A percentile compares a stretch with the other conserved stretches of the same genome.
These are phyloP conservation scores for Bambusicola thoracicus DNA, from an alignment of 2,113 vertebrate genomes.

Conservation along the genomic window DNA sequence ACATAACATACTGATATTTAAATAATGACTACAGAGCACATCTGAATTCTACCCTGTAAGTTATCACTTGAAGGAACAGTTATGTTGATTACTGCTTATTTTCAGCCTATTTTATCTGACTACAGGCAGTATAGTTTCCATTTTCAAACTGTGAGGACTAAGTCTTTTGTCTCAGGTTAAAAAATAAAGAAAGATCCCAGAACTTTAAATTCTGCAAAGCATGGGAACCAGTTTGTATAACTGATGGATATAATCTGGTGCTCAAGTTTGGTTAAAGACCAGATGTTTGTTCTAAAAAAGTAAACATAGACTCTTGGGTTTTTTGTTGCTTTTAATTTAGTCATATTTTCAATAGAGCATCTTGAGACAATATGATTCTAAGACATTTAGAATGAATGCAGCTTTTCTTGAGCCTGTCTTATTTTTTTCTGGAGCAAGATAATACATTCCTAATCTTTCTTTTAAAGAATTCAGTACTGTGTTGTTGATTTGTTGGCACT, in stretches of 20 bases:
- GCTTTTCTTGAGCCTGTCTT: not conserved
- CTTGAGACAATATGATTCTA: not conserved
- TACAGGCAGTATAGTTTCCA: not conserved
- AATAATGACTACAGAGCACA: not conserved
- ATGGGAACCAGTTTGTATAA: not conserved
- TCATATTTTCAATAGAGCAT: not conserved
- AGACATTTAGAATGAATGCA: not conserved
- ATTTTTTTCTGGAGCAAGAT: not conserved
- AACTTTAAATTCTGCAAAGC: not conserved
- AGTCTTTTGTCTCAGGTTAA: not conserved
- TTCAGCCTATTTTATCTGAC: not conserved
- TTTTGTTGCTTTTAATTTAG: not conserved
- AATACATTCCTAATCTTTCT: not conserved
- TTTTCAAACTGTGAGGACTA: not conserved
- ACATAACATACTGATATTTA: not conserved
- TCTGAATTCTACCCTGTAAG: not conserved
- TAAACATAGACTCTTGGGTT: not conserved
- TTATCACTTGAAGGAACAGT: not conserved
- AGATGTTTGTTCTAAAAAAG: not conserved
- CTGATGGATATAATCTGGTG: not conserved
- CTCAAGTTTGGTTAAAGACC: not conserved
- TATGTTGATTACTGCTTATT: not conserved
- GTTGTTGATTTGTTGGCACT: not conserved
- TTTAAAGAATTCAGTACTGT: not conserved
- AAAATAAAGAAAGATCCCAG: not conserved